Percentiles rank a stretch among this genome's conserved stretches.
phyloP scores from a whole-genome alignment of 2,888 invertebrate species.

The Coelopa pilipes region DNA sequence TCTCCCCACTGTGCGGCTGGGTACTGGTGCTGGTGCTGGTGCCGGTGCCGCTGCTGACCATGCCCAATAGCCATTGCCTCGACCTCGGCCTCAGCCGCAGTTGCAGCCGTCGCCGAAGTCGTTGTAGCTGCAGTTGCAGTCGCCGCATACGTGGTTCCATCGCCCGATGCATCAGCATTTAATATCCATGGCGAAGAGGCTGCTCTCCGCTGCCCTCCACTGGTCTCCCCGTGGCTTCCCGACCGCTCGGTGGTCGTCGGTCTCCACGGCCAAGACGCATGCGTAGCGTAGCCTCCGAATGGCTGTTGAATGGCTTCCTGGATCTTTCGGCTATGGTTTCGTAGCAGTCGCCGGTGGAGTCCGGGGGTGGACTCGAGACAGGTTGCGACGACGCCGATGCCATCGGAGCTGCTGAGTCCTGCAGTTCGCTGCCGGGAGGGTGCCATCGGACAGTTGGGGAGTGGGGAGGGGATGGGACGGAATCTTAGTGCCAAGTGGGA shows the following conservation, averaged over 20 bases:
- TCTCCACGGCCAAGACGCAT: conserved; percentile 13
- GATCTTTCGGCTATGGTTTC: background rate
- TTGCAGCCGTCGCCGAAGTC: background rate
- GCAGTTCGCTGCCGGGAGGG: no score
- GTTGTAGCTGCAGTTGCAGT: background rate
- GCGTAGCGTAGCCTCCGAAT: background rate
- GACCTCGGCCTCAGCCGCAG: background rate
- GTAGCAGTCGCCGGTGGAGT: no score
- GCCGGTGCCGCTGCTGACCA: conserved; percentile 1
- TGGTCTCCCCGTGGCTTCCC: no score
- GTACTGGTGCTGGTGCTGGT: background rate
- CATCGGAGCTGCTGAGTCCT: background rate
- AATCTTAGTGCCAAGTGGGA: no score
- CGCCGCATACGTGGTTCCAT: background rate
- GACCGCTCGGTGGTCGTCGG: no score
- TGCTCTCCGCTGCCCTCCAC: background rate
- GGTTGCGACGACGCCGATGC: background rate
- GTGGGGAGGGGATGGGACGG: no score
- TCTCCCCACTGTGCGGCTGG: background rate
- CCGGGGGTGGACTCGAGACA: background rate
- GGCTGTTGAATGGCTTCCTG: conserved; percentile 21
- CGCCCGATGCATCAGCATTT: conserved; percentile 13
- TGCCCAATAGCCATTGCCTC: background rate
- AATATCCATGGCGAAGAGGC: conserved; percentile 19
- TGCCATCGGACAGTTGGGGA: no score